Base-by-base conservation (phyloP, 2,888 invertebrate species). In the Altica lythri region DNA sequence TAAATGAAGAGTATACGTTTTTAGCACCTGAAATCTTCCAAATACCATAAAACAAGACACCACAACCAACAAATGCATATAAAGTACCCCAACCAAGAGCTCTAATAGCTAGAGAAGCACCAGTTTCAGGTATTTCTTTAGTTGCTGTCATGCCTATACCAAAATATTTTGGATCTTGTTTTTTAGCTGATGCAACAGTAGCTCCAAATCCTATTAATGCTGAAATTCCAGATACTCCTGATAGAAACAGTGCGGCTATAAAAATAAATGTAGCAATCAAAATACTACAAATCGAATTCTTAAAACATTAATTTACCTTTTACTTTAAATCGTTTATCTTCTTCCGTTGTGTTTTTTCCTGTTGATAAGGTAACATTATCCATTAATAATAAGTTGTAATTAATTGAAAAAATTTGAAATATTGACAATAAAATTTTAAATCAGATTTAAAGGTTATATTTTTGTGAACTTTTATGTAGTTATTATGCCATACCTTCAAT, bases 21-120 rank as follows among this genome's bases (percentile, higher is more conserved):
- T 83, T 83, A 16, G 92, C 94, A 49, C 94, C 95, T 30, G 93
- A 87, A 9, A 93, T 70, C 77, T 94, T 95, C 91, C 93, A 95
- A 54, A 93, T 82, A 8, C 86, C 84, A 75, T 86, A 92, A 72
- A 89, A 91, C 46, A 95, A 75, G 43, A 88, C 74, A 5, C 91
- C 84, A 49, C 93, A 91, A 1, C 95, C 95, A 25, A 88, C 79
- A n/a, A 93, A 78, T 0, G 95, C 92, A 76, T 90, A 94, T 0
- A 94, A 61, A 0, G 92, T 89, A 2, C 94, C 95, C 89, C 91
- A 90, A 4, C 89, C 90, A 0, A 96, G 79, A 0, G 96, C 96
- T 71, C 91, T 81, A 46, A 90, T 61, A 1, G 95, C 95, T 53
- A 95, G 78, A 35, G 78, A 72, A 2, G 86, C 85, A 10, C 94